phyloP scores from a whole-genome alignment of 1,140 invertebrate species.

The Lerema accius region DNA sequence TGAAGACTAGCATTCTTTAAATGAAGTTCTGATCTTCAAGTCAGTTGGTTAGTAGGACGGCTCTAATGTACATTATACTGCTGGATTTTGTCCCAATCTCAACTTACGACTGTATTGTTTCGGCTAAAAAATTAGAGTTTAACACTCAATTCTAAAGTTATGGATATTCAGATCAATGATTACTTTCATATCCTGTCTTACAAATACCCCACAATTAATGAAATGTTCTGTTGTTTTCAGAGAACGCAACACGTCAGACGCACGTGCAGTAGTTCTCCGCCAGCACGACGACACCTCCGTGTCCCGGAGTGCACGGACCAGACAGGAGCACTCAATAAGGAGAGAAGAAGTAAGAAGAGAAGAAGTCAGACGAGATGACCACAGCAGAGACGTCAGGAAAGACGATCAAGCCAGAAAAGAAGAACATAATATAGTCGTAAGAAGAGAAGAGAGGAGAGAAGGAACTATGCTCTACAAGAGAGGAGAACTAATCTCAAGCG shows the following conservation, averaged over 20 bases:
- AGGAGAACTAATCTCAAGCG: conserved; percentile 91
- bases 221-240: conserved; percentile 39
- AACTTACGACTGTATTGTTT: too few relatives aligned
- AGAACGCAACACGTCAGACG: conserved; percentile 74
- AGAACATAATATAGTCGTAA: conserved; percentile 37
- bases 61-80: too few relatives aligned
- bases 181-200: too few relatives aligned
- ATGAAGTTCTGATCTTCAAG: too few relatives aligned
- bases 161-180: too few relatives aligned
- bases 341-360: conserved; percentile 17
- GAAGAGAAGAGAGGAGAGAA: conserved; percentile 57
- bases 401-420: conserved; percentile 39
- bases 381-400: conserved; percentile 6
- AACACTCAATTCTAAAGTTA: too few relatives aligned
- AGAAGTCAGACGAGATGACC: conserved; percentile 24
- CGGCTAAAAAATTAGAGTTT: too few relatives aligned
- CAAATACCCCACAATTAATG: too few relatives aligned
- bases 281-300: conserved; percentile 81
- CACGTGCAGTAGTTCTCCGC: conserved; percentile 65
- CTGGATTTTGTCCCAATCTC: too few relatives aligned
- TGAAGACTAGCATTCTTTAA: too few relatives aligned
- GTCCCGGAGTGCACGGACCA: conserved; percentile 22
- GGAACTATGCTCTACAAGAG: conserved; percentile 88
- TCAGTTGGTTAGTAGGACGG: too few relatives aligned
- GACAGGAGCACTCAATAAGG: conserved; percentile 38